These are phyloP conservation scores for Neoaliturus tenellus DNA, from an alignment of 2,888 invertebrate species.

Conservation along the genomic window DNA sequence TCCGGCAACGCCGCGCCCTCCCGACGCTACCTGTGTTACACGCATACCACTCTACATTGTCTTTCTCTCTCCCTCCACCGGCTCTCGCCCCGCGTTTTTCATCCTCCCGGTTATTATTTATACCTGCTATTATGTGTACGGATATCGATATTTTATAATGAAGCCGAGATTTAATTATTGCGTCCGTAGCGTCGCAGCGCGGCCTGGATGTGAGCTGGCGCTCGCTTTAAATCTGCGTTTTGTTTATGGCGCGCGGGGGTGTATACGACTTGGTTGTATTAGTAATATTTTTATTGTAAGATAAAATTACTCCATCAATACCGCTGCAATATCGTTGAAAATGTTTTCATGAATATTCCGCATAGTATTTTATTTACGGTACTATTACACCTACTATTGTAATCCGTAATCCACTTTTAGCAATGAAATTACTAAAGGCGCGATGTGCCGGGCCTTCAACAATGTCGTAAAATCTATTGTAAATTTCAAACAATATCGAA, in stretches of 20 bases:
- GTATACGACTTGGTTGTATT: too few relatives aligned
- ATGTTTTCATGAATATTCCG: too few relatives aligned
- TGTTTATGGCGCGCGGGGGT: slow-evolving; percentile 7
- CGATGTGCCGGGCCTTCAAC: too few relatives aligned
- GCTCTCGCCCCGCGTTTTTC: slow-evolving; percentile 59
- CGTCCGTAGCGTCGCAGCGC: not conserved
- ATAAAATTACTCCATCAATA: too few relatives aligned
- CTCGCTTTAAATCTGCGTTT: not conserved
- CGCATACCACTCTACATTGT: slow-evolving; percentile 38
- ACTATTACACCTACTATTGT: too few relatives aligned
- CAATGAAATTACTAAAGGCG: too few relatives aligned
- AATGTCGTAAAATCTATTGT: too few relatives aligned
- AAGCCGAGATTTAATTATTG: slow-evolving; percentile 5
- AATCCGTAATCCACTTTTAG: too few relatives aligned
- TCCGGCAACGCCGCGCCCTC: slow-evolving; percentile 37
- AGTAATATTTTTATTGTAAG: too few relatives aligned
- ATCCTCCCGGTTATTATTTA: slow-evolving; percentile 39
- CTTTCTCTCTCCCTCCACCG: not conserved
- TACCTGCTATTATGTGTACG: slow-evolving; percentile 5
- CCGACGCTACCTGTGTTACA: slow-evolving; percentile 62
- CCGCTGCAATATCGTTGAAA: too few relatives aligned
- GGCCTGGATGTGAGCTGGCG: not conserved
- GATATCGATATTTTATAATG: slow-evolving; percentile 9
- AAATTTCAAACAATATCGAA: too few relatives aligned
- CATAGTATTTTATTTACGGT: too few relatives aligned